Evolutionary conservation across 2,888 invertebrate genomes (phyloP).

Genomic region (Microctonus brassicae): DNA sequence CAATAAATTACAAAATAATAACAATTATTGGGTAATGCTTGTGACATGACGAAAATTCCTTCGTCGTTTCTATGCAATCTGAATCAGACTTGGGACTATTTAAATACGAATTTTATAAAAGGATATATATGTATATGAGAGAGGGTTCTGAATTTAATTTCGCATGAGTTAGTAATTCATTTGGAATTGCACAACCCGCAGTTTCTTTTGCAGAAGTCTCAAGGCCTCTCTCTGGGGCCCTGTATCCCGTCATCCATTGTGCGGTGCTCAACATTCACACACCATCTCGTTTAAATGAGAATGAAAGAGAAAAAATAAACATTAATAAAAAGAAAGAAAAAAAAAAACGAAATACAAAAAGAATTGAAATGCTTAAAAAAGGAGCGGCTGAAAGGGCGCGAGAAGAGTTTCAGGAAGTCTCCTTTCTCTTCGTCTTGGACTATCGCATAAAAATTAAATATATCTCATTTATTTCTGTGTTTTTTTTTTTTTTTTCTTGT

Average conservation of each 20-base stretch:
- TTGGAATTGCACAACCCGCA: slow-evolving; percentile 18
- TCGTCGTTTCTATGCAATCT: neutral
- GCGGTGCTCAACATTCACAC: neutral
- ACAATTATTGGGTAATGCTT: no score
- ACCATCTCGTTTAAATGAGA: neutral
- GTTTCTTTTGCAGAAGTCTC: slow-evolving; percentile 13
- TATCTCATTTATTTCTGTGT: neutral
- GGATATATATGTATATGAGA: neutral
- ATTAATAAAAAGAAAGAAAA: neutral
- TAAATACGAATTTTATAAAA: neutral
- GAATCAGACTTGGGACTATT: neutral
- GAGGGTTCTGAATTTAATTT: slow-evolving; percentile 6
- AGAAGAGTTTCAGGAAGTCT: neutral
- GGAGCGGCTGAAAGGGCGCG: neutral
- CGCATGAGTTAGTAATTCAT: slow-evolving; percentile 10
- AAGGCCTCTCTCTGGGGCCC: neutral
- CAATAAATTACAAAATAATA: no score
- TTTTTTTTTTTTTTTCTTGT: no score
- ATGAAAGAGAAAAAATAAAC: neutral
- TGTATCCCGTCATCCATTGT: slow-evolving; percentile 9
- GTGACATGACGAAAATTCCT: neutral
- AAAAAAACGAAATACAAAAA: neutral
- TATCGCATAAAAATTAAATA: neutral
- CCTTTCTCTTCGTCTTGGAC: neutral
- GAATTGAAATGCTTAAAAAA: neutral